Conservation (phyloP, 2,888 invertebrate species). For the Spicauda simplicius region DNA sequence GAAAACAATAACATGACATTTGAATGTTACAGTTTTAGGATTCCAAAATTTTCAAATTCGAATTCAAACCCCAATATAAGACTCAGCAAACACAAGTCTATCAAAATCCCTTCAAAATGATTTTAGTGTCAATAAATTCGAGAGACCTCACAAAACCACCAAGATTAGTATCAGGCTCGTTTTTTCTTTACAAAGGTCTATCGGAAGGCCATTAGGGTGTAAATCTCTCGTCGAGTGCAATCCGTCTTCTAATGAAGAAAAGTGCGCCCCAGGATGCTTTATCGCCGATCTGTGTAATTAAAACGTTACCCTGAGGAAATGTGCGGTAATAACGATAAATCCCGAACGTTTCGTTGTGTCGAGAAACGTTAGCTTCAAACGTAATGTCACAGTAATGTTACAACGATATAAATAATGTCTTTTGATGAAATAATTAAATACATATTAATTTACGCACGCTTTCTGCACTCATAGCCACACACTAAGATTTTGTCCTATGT, state of each 20-base stretch:
- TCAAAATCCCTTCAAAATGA: background rate
- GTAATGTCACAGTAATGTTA: background rate
- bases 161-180: constrained; percentile 6
- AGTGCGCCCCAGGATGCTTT: constrained; percentile 83
- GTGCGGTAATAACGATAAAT: constrained; percentile 83
- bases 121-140: constrained; percentile 4
- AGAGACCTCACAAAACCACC: constrained; percentile 14
- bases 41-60: too few species aligned
- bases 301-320: constrained; percentile 84
- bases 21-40: too few species aligned
- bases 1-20: too few species aligned
- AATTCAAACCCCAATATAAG: background rate
- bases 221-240: constrained; percentile 68
- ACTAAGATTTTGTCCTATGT: too few species aligned
- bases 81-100: background rate
- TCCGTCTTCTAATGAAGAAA: constrained; percentile 84
- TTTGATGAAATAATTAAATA: too few species aligned
- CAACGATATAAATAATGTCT: too few species aligned
- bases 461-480: too few species aligned
- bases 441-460: too few species aligned
- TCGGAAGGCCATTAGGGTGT: constrained; percentile 66
- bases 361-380: constrained; percentile 50
- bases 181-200: constrained; percentile 39
- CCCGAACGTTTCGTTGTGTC: constrained; percentile 60
- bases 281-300: constrained; percentile 84